These are phyloP conservation scores for Oligia strigilis DNA, from an alignment of 2,888 invertebrate genomes.

Conservation along the genomic window DNA sequence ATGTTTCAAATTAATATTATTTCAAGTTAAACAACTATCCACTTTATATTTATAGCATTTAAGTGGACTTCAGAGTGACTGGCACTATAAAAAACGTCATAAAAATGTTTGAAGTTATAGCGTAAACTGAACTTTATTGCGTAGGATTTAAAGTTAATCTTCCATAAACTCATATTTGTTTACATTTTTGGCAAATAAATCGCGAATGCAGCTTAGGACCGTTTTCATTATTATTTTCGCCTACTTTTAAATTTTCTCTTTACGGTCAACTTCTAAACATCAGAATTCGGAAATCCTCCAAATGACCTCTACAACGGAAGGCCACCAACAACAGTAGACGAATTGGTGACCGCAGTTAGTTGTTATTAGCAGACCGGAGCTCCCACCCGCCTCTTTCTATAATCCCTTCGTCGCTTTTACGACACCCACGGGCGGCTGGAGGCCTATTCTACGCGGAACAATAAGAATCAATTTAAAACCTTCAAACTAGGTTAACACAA, in stretches of 20 bases:
- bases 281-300: neutral
- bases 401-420: constrained; percentile 37
- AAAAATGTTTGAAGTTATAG: no score
- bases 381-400: neutral
- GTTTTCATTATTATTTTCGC: neutral
- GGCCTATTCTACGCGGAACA: constrained; percentile 33
- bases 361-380: constrained; percentile 13
- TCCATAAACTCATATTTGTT: no score
- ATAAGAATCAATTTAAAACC: constrained; percentile 54
- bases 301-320: neutral
- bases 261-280: neutral
- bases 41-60: no score
- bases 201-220: no score
- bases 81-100: no score
- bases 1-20: no score
- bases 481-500: constrained; percentile 34
- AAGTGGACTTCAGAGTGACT: no score
- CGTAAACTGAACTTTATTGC: no score
- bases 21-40: no score
- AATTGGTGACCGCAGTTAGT: constrained; percentile 15
- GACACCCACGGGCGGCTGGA: constrained; percentile 15
- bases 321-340: neutral
- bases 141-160: no score
- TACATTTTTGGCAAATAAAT: no score
- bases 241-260: neutral